Evolutionary conservation across 2,797 vertebrate species (phyloP).

Genomic region (Lagorchestes hirsutus): DNA sequence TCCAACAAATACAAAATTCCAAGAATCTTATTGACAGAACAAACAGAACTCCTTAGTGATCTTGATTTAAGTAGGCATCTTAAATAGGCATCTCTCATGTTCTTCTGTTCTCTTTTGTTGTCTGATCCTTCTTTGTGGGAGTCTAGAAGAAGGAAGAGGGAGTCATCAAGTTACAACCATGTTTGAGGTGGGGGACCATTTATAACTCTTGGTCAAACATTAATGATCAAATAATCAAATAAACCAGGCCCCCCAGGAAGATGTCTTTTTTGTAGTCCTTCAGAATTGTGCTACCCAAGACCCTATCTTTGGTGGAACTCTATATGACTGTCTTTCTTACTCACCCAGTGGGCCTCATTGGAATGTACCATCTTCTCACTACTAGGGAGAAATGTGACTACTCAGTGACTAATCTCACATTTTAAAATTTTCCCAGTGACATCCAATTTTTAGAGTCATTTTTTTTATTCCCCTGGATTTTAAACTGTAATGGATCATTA

Average conservation of each 20-base stretch:
- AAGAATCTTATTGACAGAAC: constrained; percentile 22
- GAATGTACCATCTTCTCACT: neutral
- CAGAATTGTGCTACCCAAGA: neutral
- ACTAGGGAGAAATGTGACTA: constrained; percentile 7
- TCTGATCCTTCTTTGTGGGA: constrained; percentile 20
- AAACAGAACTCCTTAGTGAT: constrained; percentile 9
- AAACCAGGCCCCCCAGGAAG: neutral
- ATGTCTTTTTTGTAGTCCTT: neutral
- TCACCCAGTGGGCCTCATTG: neutral
- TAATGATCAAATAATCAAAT: neutral
- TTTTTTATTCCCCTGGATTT: neutral
- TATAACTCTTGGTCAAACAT: neutral
- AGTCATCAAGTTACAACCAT: neutral
- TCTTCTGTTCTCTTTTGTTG: neutral
- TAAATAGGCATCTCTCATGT: neutral
- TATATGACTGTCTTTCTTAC: neutral
- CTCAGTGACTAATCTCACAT: neutral
- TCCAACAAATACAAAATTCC: constrained; percentile 31
- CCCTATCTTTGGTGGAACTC: neutral
- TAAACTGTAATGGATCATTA: neutral
- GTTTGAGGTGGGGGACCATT: neutral
- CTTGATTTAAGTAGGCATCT: constrained; percentile 5
- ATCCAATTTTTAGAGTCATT: neutral
- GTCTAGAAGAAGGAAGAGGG: neutral
- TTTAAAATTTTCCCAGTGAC: neutral